These are phyloP conservation scores for Piprites chloris DNA, from an alignment of 2,113 vertebrate species.

Conservation along the genomic window DNA sequence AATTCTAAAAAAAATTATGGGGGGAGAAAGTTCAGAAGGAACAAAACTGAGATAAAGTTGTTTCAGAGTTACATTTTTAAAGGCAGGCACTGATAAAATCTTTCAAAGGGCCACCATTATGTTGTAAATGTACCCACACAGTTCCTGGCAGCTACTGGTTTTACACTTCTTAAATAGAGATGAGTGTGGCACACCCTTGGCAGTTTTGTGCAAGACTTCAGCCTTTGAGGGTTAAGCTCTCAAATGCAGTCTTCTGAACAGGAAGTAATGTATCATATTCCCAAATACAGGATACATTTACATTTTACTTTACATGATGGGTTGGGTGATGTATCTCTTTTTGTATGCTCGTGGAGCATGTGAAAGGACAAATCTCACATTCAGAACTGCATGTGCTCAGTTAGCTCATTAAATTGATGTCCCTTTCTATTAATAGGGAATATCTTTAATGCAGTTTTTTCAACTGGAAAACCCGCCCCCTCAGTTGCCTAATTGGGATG, in stretches of 20 bases:
- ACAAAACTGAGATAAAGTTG: rapidly evolving
- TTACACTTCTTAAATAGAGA: not conserved
- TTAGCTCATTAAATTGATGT: not conserved
- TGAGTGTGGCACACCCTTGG: not conserved
- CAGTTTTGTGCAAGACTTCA: not conserved
- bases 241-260: not conserved
- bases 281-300: not conserved
- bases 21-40: not conserved
- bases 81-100: not conserved
- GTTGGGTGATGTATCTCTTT: not conserved
- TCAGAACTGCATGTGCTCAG: not conserved
- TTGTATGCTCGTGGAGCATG: not conserved
- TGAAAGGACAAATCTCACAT: rapidly evolving
- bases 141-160: not conserved
- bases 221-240: not conserved
- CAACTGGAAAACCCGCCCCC: not conserved
- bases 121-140: not conserved
- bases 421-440: not conserved
- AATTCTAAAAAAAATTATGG: not conserved
- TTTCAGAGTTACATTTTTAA: not conserved
- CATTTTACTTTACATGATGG: not conserved
- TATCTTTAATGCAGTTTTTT: not conserved
- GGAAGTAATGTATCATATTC: not conserved
- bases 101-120: not conserved
- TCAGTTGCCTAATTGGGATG: not conserved